Evolutionary conservation across 2,888 invertebrate genomes (phyloP).

Genomic region (Auanema freiburgensis): DNA sequence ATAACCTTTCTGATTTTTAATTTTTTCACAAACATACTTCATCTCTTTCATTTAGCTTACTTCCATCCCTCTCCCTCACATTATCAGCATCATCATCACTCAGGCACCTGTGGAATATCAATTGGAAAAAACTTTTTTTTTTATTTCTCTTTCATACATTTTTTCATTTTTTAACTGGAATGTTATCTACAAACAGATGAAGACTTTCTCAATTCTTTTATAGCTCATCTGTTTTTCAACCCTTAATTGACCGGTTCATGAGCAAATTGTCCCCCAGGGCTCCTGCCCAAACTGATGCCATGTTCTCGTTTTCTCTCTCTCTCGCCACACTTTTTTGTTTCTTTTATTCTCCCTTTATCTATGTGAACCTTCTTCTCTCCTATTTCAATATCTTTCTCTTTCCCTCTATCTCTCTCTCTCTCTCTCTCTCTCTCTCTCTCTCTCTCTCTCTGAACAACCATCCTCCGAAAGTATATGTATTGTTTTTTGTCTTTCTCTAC

Average conservation of each 20-base stretch:
- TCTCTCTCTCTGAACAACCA: conserved; percentile 5
- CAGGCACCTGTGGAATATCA: not conserved
- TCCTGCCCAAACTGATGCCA: too few species aligned
- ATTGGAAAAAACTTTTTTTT: not conserved
- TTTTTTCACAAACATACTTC: not conserved
- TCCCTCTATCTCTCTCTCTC: conserved; percentile 13
- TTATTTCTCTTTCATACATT: conserved; percentile 2
- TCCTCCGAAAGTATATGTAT: not conserved
- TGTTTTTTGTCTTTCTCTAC: too few species aligned
- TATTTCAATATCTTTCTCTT: conserved; percentile 15
- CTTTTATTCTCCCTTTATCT: conserved; percentile 8
- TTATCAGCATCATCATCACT: conserved; percentile 3
- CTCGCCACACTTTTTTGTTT: conserved; percentile 7
- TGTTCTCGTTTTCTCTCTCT: conserved; percentile 12
- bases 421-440: conserved; percentile 11
- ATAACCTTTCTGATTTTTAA: not conserved
- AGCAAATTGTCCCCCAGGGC: too few species aligned
- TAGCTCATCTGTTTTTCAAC: too few species aligned
- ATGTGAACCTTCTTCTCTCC: conserved; percentile 7
- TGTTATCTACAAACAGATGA: too few species aligned
- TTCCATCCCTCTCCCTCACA: not conserved
- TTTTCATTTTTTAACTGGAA: not conserved
- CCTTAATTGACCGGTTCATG: too few species aligned
- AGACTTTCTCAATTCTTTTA: too few species aligned
- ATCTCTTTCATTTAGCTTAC: not conserved